A percentile compares a stretch with the other conserved stretches of the same genome.
Conservation (phyloP, 2,797 vertebrate species). For the Chaetodon trifasciatus region DNA sequence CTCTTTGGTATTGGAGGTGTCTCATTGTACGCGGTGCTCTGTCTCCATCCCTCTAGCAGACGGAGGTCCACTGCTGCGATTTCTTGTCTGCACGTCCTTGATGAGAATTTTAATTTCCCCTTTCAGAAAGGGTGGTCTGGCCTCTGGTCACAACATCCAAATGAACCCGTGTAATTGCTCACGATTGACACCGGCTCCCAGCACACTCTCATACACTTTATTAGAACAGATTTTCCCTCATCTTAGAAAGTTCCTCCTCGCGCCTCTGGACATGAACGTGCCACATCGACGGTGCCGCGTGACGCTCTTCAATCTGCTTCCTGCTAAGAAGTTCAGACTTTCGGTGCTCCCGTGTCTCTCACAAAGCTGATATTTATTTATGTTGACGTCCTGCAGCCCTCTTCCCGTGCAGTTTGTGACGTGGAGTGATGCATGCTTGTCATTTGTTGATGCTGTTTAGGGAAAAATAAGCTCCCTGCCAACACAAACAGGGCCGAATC, state of each 20-base stretch:
- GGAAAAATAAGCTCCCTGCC: background rate
- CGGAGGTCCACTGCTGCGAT: background rate
- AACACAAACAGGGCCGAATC: no score
- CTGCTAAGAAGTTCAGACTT: background rate
- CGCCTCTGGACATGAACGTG: background rate
- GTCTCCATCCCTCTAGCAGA: background rate
- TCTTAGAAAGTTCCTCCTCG: no score
- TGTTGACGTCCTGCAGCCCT: background rate
- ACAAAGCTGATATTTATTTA: background rate
- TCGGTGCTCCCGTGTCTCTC: background rate
- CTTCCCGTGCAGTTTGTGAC: background rate
- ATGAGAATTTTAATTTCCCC: background rate
- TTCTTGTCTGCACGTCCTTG: constrained; percentile 5
- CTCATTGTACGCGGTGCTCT: background rate
- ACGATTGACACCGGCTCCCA: background rate
- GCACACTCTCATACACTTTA: background rate
- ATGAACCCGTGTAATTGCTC: background rate
- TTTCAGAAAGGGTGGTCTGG: background rate
- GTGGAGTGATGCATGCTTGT: no score
- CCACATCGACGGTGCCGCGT: background rate
- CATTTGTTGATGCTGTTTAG: background rate
- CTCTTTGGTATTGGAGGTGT: background rate
- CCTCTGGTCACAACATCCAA: no score
- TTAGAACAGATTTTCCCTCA: background rate
- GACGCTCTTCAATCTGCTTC: background rate